Percentiles rank a stretch among this genome's conserved stretches.
These are phyloP conservation scores for Dasypolia templi DNA, from an alignment of 2,888 invertebrate species.

Conservation along the genomic window DNA sequence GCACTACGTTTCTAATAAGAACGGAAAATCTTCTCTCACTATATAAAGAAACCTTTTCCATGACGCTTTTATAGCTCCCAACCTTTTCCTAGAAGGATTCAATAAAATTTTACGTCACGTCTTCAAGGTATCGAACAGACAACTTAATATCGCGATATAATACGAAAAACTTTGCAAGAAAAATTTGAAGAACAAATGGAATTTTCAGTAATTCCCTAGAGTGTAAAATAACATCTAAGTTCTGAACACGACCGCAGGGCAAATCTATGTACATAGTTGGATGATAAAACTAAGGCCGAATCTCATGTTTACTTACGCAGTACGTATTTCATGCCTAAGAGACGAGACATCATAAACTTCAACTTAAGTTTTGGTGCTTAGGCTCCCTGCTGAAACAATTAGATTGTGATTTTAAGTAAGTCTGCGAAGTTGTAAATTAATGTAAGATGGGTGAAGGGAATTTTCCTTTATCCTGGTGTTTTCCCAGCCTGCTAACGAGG, in stretches of 20 bases:
- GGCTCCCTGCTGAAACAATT: slow-evolving; percentile 47
- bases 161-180: slow-evolving; percentile 33
- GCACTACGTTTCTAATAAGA: slow-evolving; percentile 29
- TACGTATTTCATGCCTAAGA: slow-evolving; percentile 32
- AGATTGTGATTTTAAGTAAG: slow-evolving; percentile 55
- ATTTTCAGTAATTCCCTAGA: slow-evolving; percentile 33
- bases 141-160: slow-evolving; percentile 45
- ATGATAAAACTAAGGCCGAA: slow-evolving; percentile 46
- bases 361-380: slow-evolving; percentile 40
- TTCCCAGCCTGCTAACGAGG: slow-evolving; percentile 22
- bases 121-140: slow-evolving; percentile 36
- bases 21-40: slow-evolving; percentile 33
- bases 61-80: slow-evolving; percentile 48
- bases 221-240: slow-evolving; percentile 35
- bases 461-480: slow-evolving; percentile 16
- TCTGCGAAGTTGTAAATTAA: slow-evolving; percentile 46
- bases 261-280: slow-evolving; percentile 41
- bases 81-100: slow-evolving; percentile 41
- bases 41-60: slow-evolving; percentile 41
- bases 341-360: slow-evolving; percentile 47
- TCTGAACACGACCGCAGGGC: slow-evolving; percentile 26
- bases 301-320: slow-evolving; percentile 46
- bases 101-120: slow-evolving; percentile 62
- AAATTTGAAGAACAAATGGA: slow-evolving; percentile 47
- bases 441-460: slow-evolving; percentile 30